phyloP scores from a whole-genome alignment of 2,797 vertebrate genomes.

The Triplophysa bombifrons region DNA sequence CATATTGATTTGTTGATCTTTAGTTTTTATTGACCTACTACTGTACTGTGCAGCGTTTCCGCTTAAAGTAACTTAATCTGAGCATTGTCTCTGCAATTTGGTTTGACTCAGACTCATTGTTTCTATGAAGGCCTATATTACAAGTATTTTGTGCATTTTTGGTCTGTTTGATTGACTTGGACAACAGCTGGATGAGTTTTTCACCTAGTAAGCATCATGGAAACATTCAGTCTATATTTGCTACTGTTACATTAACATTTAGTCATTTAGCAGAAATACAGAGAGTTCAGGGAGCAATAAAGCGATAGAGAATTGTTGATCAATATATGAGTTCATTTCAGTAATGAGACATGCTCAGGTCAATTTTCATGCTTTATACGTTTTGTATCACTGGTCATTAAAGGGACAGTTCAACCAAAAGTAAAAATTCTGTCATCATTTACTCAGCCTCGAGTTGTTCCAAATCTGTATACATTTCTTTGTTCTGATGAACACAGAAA shows the following conservation, averaged over 20 bases:
- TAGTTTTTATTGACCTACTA: neutral
- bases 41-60: neutral
- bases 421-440: too few species aligned
- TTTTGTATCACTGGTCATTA: too few species aligned
- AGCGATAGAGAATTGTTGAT: too few species aligned
- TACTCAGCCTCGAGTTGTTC: too few species aligned
- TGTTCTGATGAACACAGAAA: too few species aligned
- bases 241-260: too few species aligned
- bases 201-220: slow-evolving; percentile 18
- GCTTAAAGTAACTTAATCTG: neutral
- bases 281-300: too few species aligned
- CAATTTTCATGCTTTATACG: too few species aligned
- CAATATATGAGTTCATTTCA: neutral
- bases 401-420: too few species aligned
- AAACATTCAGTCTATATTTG: neutral
- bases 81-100: neutral
- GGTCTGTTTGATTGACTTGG: neutral
- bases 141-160: neutral
- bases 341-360: too few species aligned
- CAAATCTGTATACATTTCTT: too few species aligned
- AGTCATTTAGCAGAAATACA: too few species aligned
- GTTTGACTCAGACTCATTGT: neutral
- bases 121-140: neutral
- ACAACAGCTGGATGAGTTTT: slow-evolving; percentile 13
- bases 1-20: slow-evolving; percentile 20